Evolutionary conservation across 2,113 vertebrate genomes (phyloP), one percentile per base, ranked within the genome.

Genomic region (Henicopernis longicauda): DNA sequence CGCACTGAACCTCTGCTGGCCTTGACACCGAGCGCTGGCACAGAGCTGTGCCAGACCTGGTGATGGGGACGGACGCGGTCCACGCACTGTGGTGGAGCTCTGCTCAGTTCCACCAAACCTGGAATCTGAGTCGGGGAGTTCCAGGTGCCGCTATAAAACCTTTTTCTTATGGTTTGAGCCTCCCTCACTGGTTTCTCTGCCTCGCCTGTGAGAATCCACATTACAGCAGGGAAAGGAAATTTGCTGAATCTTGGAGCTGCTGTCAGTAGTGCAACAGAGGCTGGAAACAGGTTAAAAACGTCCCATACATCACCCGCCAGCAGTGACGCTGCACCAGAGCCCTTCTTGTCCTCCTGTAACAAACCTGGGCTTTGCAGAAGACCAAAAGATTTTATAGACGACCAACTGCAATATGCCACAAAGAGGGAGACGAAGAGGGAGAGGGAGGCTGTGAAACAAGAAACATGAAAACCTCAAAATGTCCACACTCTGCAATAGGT

Each of bases 21-120:
- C 71, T 17, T 34, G 38, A 32, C 40, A 23, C 52, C 3, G 3
- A 27, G 31, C 7, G 5, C 32, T 17, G 59, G 40, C 66, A 32
- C 0, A 7, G 3, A 4, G 50, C 57, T 47, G 45, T 6, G 86
- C 16, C 45, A 40, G 49, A 7, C 14, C 59, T 3, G 54, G 17
- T 2, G 19, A 5, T 1, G n/a, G 44, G 40, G 20, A 7, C 4
- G 6, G 23, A 12, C 3, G 0, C 0, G 4, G 11, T 2, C 34
- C 47, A 16, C 0, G 9, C 11, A 3, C 32, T 2, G 2, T 0
- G 5, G 11, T 2, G 54, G 47, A 49, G 45, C 54, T 81, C 49
- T 36, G 66, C 31, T 25, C 5, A 10, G 10, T 6, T 27, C 47
- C 65, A 42, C 27, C 62, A 5, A 26, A n/a, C 3, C 3, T 12